phyloP scores from a whole-genome alignment of 2,888 invertebrate genomes.

The Drepanosiphum platanoidis region DNA sequence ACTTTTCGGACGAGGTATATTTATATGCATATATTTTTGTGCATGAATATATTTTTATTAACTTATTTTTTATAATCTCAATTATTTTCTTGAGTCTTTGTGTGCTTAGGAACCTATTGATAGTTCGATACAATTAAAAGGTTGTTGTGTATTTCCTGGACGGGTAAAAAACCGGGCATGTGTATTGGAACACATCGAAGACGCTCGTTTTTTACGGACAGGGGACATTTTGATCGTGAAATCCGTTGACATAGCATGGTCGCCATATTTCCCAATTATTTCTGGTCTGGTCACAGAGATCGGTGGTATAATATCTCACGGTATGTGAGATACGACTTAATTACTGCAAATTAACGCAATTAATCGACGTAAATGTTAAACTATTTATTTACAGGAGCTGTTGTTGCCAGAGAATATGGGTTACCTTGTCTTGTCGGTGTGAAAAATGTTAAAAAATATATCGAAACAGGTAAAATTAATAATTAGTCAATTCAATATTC shows the following conservation, averaged over 20 bases:
- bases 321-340: slow-evolving; percentile 68
- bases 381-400: slow-evolving; percentile 73
- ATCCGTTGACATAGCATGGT: slow-evolving; percentile 86
- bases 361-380: not conserved
- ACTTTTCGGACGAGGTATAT: not conserved
- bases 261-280: slow-evolving; percentile 83
- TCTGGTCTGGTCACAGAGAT: slow-evolving; percentile 83
- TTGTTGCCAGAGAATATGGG: slow-evolving; percentile 85
- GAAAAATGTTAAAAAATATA: slow-evolving; percentile 74
- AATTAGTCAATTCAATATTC: not conserved
- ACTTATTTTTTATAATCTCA: not conserved
- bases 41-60: no score
- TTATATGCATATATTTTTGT: not conserved
- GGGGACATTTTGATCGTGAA: slow-evolving; percentile 82
- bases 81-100: not conserved
- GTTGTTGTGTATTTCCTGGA: slow-evolving; percentile 44
- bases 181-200: slow-evolving; percentile 75
- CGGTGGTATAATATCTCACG: slow-evolving; percentile 85
- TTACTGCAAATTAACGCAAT: not conserved
- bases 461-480: slow-evolving; percentile 72
- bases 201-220: slow-evolving; percentile 70
- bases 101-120: not conserved
- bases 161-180: slow-evolving; percentile 76
- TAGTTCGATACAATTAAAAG: slow-evolving; percentile 21
- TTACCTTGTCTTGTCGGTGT: slow-evolving; percentile 85